Evolutionary conservation across 2,113 vertebrate species (phyloP).

Genomic region (Fukomys damarensis): DNA sequence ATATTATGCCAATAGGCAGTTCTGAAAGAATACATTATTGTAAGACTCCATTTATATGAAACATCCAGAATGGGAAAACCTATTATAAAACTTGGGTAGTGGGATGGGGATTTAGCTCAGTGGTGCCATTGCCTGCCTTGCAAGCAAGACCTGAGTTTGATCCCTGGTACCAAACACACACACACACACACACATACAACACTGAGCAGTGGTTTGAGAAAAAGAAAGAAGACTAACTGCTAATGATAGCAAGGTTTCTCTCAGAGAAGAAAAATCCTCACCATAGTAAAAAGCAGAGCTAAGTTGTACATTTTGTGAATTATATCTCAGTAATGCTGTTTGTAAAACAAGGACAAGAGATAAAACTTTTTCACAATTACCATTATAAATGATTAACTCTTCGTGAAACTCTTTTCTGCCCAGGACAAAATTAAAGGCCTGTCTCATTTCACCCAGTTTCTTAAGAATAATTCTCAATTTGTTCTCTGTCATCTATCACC

Average conservation of each 20-base stretch:
- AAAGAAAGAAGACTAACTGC: not conserved
- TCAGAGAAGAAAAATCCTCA: not conserved
- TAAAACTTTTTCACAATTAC: slow-evolving; percentile 11
- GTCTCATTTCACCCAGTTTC: not conserved
- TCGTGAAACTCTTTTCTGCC: slow-evolving; percentile 25
- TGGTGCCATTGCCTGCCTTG: too few relatives aligned
- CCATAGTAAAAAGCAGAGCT: not conserved
- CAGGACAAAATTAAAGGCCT: slow-evolving; percentile 10
- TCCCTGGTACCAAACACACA: too few relatives aligned
- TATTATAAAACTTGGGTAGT: not conserved
- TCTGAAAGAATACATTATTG: not conserved
- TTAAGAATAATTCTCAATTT: not conserved
- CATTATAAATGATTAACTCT: slow-evolving; percentile 21
- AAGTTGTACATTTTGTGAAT: not conserved
- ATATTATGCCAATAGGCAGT: not conserved
- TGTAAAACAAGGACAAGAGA: not conserved
- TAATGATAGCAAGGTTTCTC: not conserved
- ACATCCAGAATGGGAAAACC: not conserved
- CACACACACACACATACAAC: too few relatives aligned
- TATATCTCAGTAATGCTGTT: not conserved
- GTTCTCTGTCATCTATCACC: not conserved
- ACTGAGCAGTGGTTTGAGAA: not conserved
- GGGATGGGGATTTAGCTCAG: too few relatives aligned
- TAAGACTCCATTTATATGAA: not conserved
- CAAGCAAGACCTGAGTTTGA: too few relatives aligned